Evolutionary conservation across 2,888 invertebrate genomes (phyloP), one percentile per base, ranked within the genome.

Genomic region (Andrena fulva): DNA sequence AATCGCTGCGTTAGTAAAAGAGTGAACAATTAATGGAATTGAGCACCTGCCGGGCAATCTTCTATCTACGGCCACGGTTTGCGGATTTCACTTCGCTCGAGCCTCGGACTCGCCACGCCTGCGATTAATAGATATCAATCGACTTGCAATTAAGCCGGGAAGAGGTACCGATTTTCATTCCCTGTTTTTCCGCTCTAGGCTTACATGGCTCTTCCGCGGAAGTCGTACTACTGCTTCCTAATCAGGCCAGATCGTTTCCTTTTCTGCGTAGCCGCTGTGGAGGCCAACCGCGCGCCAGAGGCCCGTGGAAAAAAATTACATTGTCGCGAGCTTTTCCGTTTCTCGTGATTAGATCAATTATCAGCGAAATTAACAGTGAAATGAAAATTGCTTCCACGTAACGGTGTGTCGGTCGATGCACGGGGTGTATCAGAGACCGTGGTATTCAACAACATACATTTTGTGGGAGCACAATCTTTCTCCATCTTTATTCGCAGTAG

Each of bases 121-220:
- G 48, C 24, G 70, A 71, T 75, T 70, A 70, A 70, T 54, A 33
- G 76, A 27, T 59, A 76, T 76, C 71, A 29, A 80, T 80, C 80
- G 67, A 54, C 33, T 59, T 35, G 48, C 74, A 64, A 79, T 79
- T 70, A 74, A 66, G 67, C 54, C 27, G 27, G 16, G n/a, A 62
- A 10, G 10, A 52, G 66, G 7, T 42, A 70, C 75, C 2, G 67
- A 67, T 80, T 70, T 62, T 48, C 60, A 76, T 80, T 76, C 71
- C 67, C 24, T 20, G 48, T 62, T 75, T 48, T 66, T 66, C 35
- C 54, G 72, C 50, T 24, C 16, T 20, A 8, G 29, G 59, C 75
- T 48, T 70, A 48, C 50, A 73, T 27, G 69, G 63, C 10, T 16
- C 52, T n/a, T n/a, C 66, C 67, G 35, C 69, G 76, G 80, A 80